Evolutionary conservation across 2,113 vertebrate species (phyloP).

Genomic region (Lutjanus erythropterus): DNA sequence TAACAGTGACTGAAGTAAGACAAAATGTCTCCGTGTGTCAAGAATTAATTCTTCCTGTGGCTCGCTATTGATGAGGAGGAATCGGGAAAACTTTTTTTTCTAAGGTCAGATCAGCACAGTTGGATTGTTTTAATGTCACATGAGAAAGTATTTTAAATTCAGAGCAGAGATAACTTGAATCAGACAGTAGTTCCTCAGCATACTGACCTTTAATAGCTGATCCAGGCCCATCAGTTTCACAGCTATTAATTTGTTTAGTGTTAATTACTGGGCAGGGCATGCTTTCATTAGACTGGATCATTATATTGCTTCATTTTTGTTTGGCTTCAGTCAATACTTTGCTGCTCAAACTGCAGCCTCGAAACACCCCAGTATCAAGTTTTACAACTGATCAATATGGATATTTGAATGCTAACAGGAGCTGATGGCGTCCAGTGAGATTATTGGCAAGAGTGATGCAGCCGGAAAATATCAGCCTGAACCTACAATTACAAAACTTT

Average conservation of each 20-base stretch:
- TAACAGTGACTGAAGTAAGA: neutral
- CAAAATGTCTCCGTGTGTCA: neutral
- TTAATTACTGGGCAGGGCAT: conserved; percentile 63
- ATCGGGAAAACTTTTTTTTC: neutral
- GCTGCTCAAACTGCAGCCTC: conserved; percentile 38
- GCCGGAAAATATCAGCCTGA: neutral
- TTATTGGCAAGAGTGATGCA: neutral
- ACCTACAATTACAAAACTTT: neutral
- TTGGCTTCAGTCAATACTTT: conserved; percentile 45
- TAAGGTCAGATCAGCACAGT: neutral
- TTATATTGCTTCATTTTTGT: conserved; percentile 65
- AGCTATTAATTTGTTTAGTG: conserved; percentile 57
- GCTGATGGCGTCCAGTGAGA: neutral
- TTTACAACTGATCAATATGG: conserved; percentile 42
- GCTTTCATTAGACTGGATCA: conserved; percentile 54
- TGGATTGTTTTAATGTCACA: conserved; percentile 20
- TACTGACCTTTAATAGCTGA: conserved; percentile 61
- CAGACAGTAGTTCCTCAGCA: conserved; percentile 37
- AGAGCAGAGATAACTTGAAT: neutral
- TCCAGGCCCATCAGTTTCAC: conserved; percentile 40
- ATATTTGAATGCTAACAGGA: conserved; percentile 31
- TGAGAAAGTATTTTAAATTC: conserved; percentile 2
- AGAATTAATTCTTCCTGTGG: neutral
- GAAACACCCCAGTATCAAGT: conserved; percentile 16
- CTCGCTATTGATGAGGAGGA: conserved; percentile 1